phyloP scores from a whole-genome alignment of 2,797 vertebrate species.

The Sebastes iracundus region DNA sequence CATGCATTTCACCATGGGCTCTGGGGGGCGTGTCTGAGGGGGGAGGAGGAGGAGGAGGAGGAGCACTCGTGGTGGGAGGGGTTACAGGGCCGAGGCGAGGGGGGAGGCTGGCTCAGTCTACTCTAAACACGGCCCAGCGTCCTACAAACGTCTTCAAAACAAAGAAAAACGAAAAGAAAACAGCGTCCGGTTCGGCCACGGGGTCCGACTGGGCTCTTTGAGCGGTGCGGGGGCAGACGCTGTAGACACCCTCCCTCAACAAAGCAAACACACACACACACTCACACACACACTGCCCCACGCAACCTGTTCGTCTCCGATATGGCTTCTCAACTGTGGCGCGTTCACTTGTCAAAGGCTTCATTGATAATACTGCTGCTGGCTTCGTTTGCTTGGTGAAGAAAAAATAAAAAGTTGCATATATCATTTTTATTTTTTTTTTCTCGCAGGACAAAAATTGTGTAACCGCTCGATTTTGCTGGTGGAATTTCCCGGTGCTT shows the following conservation, averaged over 20 bases:
- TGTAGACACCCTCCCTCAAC: background rate
- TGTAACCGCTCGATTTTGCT: conserved; percentile 54
- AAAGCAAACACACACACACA: background rate
- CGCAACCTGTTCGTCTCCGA: conserved; percentile 50
- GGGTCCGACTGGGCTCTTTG: conserved; percentile 46
- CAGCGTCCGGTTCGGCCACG: conserved; percentile 50
- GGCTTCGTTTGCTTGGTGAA: conserved; percentile 57
- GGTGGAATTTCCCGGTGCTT: conserved; percentile 67
- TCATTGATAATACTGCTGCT: conserved; percentile 73
- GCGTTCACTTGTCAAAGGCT: conserved; percentile 53
- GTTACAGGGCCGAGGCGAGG: conserved; percentile 19
- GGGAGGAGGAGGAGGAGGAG: conserved; percentile 18
- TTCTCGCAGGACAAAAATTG: conserved; percentile 41
- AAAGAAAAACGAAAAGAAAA: conserved; percentile 33
- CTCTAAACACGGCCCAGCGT: conserved; percentile 58
- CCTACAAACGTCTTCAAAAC: conserved; percentile 54
- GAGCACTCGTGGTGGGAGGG: conserved; percentile 14
- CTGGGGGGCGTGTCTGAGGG: conserved; percentile 75
- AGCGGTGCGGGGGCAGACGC: conserved; percentile 38
- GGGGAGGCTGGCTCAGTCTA: conserved; percentile 47
- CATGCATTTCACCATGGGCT: conserved; percentile 90
- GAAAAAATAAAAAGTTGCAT: conserved; percentile 51
- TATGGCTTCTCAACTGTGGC: conserved; percentile 76
- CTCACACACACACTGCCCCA: background rate
- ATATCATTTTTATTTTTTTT: conserved; percentile 3